phyloP scores from a whole-genome alignment of 2,888 invertebrate species.

The Thecophora atra region DNA sequence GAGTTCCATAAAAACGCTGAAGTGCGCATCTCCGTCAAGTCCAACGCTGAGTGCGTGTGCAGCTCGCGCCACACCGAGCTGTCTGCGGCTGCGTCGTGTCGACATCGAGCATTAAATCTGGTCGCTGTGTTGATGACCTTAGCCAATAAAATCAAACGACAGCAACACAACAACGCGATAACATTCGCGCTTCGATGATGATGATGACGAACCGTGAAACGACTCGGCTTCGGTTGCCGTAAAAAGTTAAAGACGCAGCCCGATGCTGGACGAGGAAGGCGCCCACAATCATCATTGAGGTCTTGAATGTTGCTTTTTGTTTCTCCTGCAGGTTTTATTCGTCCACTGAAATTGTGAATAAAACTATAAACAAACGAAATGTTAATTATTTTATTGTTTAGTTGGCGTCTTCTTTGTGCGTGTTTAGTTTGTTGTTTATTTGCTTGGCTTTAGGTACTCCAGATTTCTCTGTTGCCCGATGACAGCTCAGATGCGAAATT shows the following conservation, averaged over 20 bases:
- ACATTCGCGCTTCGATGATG: too few relatives aligned
- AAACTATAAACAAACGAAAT: conserved; percentile 7
- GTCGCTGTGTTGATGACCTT: conserved; percentile 43
- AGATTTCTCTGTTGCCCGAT: too few relatives aligned
- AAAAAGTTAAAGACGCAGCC: too few relatives aligned
- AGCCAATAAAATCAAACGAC: conserved; percentile 27
- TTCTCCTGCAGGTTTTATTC: background rate
- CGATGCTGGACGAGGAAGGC: background rate
- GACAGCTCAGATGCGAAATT: too few relatives aligned
- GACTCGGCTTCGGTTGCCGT: background rate
- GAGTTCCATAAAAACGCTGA: background rate
- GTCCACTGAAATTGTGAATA: conserved; percentile 2
- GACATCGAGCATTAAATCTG: conserved; percentile 3
- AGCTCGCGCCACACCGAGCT: background rate
- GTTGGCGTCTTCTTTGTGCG: too few relatives aligned
- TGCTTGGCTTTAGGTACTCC: background rate
- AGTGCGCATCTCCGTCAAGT: conserved; percentile 12
- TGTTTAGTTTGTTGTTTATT: background rate
- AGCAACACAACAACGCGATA: conserved; percentile 14
- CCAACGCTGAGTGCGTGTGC: background rate
- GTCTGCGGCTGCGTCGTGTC: too few relatives aligned
- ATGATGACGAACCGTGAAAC: background rate
- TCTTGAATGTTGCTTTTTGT: background rate
- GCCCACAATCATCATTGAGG: background rate
- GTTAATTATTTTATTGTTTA: background rate